Conservation (phyloP, 2,797 vertebrate species). For the Helostoma temminkii region DNA sequence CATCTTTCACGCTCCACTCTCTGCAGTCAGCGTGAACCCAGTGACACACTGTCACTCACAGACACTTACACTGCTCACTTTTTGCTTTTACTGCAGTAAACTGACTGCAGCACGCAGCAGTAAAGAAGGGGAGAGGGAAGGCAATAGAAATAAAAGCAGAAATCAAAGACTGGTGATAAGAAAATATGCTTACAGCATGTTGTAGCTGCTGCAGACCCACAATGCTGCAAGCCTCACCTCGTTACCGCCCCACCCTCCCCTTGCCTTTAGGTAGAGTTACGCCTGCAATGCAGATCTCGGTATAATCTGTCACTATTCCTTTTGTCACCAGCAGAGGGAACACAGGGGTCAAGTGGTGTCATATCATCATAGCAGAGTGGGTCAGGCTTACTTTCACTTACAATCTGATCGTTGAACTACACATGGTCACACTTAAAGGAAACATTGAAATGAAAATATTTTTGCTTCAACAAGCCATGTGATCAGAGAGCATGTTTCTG, state of each 20-base stretch:
- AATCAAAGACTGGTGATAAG: slow-evolving; percentile 34
- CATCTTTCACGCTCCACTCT: slow-evolving; percentile 16
- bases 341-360: slow-evolving; percentile 58
- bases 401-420: slow-evolving; percentile 21
- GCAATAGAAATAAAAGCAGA: slow-evolving; percentile 39
- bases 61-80: slow-evolving; percentile 14
- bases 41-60: slow-evolving; percentile 41
- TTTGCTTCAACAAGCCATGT: not conserved
- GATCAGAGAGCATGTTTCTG: not conserved
- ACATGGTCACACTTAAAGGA: slow-evolving; percentile 16
- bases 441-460: slow-evolving; percentile 12
- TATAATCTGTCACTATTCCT: slow-evolving; percentile 64
- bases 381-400: slow-evolving; percentile 22
- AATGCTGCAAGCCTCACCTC: slow-evolving; percentile 51
- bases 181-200: slow-evolving; percentile 65
- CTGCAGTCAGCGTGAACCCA: slow-evolving; percentile 53
- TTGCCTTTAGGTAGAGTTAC: slow-evolving; percentile 69
- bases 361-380: slow-evolving; percentile 46
- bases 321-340: slow-evolving; percentile 72
- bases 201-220: slow-evolving; percentile 65
- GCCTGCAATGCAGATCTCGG: slow-evolving; percentile 83
- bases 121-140: slow-evolving; percentile 14
- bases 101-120: slow-evolving; percentile 40
- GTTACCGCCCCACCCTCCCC: slow-evolving; percentile 18
- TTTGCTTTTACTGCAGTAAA: slow-evolving; percentile 57